phyloP scores from a whole-genome alignment of 1,140 invertebrate species.

The Aleiodes sp. region DNA sequence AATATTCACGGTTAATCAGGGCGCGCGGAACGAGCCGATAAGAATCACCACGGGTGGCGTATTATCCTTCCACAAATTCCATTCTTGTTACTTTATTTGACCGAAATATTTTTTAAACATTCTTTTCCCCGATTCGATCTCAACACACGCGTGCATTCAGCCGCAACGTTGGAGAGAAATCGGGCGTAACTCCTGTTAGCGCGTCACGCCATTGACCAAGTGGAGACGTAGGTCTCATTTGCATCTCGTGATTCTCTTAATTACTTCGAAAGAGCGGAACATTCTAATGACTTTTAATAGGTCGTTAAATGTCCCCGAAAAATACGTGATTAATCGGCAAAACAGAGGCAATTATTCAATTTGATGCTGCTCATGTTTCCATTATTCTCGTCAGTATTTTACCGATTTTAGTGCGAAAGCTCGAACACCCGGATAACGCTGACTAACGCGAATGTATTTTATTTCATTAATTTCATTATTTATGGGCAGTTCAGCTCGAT shows the following conservation, averaged over 20 bases:
- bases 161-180: conserved; percentile 4
- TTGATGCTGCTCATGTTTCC: too few species aligned
- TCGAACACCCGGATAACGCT: too few species aligned
- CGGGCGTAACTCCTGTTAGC: conserved; percentile 2
- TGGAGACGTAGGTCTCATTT: conserved; percentile 8
- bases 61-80: neutral
- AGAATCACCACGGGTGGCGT: conserved; percentile 11
- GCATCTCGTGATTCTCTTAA: conserved; percentile 30
- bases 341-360: too few species aligned
- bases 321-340: too few species aligned
- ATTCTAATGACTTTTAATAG: conserved; percentile 17
- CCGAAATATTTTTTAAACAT: neutral
- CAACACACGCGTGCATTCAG: neutral
- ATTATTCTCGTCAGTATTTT: too few species aligned
- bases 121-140: neutral
- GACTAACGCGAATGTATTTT: too few species aligned
- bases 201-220: neutral
- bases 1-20: conserved; percentile 13
- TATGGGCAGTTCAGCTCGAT: conserved; percentile 2
- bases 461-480: too few species aligned
- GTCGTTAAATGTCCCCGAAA: too few species aligned
- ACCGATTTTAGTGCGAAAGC: too few species aligned
- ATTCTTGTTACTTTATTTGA: neutral
- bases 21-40: neutral
- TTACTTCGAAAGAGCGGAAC: conserved; percentile 8